phyloP scores from a whole-genome alignment of 2,113 vertebrate species.

The Cephalopterus ornatus region DNA sequence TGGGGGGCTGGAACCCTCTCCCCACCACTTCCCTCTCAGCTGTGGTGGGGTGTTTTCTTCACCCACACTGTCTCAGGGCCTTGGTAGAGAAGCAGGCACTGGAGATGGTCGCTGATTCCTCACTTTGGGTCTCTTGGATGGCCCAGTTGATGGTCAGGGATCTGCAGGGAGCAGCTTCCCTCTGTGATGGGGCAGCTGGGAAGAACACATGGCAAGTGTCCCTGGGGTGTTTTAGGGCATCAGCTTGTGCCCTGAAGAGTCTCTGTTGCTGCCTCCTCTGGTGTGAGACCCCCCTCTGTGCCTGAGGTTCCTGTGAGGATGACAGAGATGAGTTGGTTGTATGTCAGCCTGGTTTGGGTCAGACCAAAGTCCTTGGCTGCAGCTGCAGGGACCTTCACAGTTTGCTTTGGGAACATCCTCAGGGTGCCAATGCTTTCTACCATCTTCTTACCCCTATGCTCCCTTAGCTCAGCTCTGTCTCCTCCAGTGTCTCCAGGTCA shows the following conservation, averaged over 20 bases:
- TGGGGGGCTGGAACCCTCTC: neutral
- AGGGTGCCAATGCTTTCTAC: neutral
- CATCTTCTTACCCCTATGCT: neutral
- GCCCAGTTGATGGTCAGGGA: neutral
- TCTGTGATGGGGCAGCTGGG: accelerated
- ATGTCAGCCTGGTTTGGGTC: neutral
- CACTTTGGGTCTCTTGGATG: accelerated
- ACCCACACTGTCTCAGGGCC: neutral
- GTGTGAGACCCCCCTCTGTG: accelerated
- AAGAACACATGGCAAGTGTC: accelerated
- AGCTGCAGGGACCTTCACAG: accelerated
- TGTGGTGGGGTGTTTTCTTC: neutral
- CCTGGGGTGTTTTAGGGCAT: neutral
- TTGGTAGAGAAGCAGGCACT: neutral
- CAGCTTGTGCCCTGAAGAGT: neutral
- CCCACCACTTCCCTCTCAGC: neutral
- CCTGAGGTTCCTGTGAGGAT: neutral
- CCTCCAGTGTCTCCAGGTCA: neutral
- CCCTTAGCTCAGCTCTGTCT: accelerated
- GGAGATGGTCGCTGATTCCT: neutral
- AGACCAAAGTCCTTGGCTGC: neutral
- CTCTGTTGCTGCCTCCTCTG: neutral
- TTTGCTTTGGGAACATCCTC: neutral
- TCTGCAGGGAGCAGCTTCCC: neutral
- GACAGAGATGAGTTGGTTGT: neutral